A percentile compares a stretch with the other conserved stretches of the same genome.
phyloP scores from a whole-genome alignment of 2,888 invertebrate species.

The Plagodis dolabraria region DNA sequence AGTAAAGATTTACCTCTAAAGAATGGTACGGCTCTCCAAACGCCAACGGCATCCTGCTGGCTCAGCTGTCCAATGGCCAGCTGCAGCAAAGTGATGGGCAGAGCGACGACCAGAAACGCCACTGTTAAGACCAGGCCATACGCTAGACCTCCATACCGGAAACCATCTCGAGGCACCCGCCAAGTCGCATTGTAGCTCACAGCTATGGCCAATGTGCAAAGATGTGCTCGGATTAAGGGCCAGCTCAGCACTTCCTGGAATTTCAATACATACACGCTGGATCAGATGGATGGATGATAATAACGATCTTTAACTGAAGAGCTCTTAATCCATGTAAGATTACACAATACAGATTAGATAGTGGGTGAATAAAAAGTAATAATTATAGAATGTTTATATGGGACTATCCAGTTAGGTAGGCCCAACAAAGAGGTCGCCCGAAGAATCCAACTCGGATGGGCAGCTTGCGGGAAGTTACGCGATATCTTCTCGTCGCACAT shows the following conservation, averaged over 20 bases:
- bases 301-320: too few relatives aligned
- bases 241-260: conserved; percentile 57
- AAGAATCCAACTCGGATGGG: too few relatives aligned
- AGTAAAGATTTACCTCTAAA: conserved; percentile 80
- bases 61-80: conserved; percentile 87
- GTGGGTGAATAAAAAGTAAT: too few relatives aligned
- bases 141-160: conserved; percentile 75
- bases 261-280: background rate
- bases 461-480: too few relatives aligned
- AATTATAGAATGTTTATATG: too few relatives aligned
- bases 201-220: conserved; percentile 83
- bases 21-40: conserved; percentile 87
- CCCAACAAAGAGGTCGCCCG: too few relatives aligned
- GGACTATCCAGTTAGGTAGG: too few relatives aligned
- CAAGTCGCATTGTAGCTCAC: conserved; percentile 84
- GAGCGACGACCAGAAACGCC: conserved; percentile 76
- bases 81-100: conserved; percentile 86
- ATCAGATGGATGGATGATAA: too few relatives aligned
- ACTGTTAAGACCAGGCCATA: conserved; percentile 81
- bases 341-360: too few relatives aligned
- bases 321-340: too few relatives aligned
- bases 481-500: too few relatives aligned
- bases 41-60: conserved; percentile 86
- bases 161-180: conserved; percentile 84
- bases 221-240: conserved; percentile 58